phyloP scores from a whole-genome alignment of 2,797 vertebrate species.

The Kryptolebias ocellatus region DNA sequence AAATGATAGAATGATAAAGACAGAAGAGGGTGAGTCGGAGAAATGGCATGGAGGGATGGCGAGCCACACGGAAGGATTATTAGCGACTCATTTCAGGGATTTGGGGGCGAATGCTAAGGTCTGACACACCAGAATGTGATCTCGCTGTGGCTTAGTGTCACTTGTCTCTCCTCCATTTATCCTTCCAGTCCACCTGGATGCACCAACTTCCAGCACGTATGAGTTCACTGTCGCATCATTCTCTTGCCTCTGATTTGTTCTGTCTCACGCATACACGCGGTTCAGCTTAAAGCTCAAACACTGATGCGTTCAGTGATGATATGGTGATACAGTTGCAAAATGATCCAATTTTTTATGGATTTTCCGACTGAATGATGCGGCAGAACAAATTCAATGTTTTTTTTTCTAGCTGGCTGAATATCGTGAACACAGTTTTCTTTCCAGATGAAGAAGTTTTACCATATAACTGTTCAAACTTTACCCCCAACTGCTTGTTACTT shows the following conservation, averaged over 20 bases:
- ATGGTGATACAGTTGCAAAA: slow-evolving; percentile 38
- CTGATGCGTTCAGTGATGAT: slow-evolving; percentile 38
- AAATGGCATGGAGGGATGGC: slow-evolving; percentile 44
- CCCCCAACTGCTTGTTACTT: slow-evolving; percentile 8
- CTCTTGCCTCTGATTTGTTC: slow-evolving; percentile 29
- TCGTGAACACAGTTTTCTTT: slow-evolving; percentile 68
- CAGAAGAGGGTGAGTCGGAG: slow-evolving; percentile 39
- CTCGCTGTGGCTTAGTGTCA: slow-evolving; percentile 66
- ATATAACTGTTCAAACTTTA: slow-evolving; percentile 28
- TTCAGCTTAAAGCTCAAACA: slow-evolving; percentile 35
- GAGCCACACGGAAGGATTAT: slow-evolving; percentile 68
- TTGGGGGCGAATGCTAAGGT: slow-evolving; percentile 64
- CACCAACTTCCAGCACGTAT: slow-evolving; percentile 17
- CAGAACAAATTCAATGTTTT: slow-evolving; percentile 69
- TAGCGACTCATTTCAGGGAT: slow-evolving; percentile 63
- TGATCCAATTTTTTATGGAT: slow-evolving; percentile 59
- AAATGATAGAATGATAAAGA: slow-evolving; percentile 39
- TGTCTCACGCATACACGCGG: slow-evolving; percentile 15
- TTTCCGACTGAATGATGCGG: slow-evolving; percentile 69
- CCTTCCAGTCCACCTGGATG: slow-evolving; percentile 46
- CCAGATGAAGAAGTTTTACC: slow-evolving; percentile 61
- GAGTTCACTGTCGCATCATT: slow-evolving; percentile 46
- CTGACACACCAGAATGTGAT: slow-evolving; percentile 65
- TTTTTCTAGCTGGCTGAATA: slow-evolving; percentile 69
- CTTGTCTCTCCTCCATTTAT: slow-evolving; percentile 41